Percentiles rank a stretch among this genome's conserved stretches.
Conservation (phyloP, 2,888 invertebrate species). For the Camptogramma bilineatum region DNA sequence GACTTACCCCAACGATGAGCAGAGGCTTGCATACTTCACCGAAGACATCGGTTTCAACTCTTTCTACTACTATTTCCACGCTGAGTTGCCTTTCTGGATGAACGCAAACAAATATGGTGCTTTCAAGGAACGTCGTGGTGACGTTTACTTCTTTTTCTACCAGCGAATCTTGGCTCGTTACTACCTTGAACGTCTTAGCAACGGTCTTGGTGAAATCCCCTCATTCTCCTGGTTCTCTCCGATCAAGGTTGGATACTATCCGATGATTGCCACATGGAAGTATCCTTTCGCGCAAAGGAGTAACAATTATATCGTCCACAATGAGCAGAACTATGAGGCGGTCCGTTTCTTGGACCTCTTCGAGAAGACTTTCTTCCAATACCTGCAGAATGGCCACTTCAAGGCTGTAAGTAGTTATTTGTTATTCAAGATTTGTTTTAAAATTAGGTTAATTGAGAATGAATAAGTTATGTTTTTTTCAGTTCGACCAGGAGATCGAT, state of each 20-base stretch:
- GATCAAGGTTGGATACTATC: constrained; percentile 66
- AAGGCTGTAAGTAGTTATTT: constrained; percentile 78
- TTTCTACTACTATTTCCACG: constrained; percentile 88
- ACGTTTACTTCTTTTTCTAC: constrained; percentile 87
- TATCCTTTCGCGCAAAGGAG: constrained; percentile 86
- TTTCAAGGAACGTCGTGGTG: constrained; percentile 86
- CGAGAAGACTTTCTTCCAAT: constrained; percentile 82
- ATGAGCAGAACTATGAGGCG: constrained; percentile 78
- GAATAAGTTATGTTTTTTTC: constrained; percentile 36
- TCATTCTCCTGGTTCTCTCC: constrained; percentile 88
- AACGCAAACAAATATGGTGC: constrained; percentile 76
- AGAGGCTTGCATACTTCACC: constrained; percentile 88
- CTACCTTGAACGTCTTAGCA: constrained; percentile 88
- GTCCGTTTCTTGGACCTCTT: constrained; percentile 86
- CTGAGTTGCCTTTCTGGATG: constrained; percentile 87
- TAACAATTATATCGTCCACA: constrained; percentile 85
- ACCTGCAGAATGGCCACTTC: constrained; percentile 82
- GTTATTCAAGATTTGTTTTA: not conserved
- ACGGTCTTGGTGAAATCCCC: constrained; percentile 86
- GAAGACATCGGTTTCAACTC: constrained; percentile 89
- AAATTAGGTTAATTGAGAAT: not conserved
- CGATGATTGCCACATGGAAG: constrained; percentile 51
- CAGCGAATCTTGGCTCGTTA: constrained; percentile 89
- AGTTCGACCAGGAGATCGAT: constrained; percentile 69
- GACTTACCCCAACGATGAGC: constrained; percentile 84